phyloP scores from a whole-genome alignment of 2,797 vertebrate species.

The Sebastes hubbsi region DNA sequence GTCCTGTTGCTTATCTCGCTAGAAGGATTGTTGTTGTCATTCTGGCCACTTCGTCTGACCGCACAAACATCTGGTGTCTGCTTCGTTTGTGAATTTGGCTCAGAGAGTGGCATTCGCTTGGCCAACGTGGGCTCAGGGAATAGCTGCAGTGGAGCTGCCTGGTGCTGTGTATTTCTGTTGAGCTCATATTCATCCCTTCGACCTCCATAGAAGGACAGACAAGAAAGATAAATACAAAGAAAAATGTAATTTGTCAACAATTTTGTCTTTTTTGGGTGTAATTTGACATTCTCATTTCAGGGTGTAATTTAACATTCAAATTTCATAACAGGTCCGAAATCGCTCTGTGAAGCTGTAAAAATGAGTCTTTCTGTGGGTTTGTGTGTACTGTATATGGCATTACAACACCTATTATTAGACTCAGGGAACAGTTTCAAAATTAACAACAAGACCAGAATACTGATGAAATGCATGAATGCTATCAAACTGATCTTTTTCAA shows the following conservation, averaged over 20 bases:
- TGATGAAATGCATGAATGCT: background rate
- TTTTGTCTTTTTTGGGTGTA: background rate
- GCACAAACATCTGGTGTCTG: conserved; percentile 55
- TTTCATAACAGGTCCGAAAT: conserved; percentile 1
- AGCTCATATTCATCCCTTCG: conserved; percentile 2
- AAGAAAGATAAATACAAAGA: background rate
- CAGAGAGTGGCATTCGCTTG: background rate
- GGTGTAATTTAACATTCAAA: background rate
- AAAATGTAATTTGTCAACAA: background rate
- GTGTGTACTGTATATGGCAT: background rate
- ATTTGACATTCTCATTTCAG: conserved; percentile 2
- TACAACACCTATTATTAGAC: background rate
- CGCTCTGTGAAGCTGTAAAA: background rate
- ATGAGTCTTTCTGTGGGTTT: background rate
- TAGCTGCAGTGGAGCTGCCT: background rate
- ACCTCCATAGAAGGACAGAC: background rate
- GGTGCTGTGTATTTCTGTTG: background rate
- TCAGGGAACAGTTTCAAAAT: background rate
- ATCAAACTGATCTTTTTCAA: background rate
- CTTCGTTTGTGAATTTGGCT: conserved; percentile 30
- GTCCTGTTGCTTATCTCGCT: conserved; percentile 11
- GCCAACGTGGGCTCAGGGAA: background rate
- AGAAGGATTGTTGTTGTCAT: conserved; percentile 35
- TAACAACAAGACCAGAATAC: background rate
- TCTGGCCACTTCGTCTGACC: conserved; percentile 18